phyloP scores from a whole-genome alignment of 2,113 vertebrate species.

The Rhombomys opimus region DNA sequence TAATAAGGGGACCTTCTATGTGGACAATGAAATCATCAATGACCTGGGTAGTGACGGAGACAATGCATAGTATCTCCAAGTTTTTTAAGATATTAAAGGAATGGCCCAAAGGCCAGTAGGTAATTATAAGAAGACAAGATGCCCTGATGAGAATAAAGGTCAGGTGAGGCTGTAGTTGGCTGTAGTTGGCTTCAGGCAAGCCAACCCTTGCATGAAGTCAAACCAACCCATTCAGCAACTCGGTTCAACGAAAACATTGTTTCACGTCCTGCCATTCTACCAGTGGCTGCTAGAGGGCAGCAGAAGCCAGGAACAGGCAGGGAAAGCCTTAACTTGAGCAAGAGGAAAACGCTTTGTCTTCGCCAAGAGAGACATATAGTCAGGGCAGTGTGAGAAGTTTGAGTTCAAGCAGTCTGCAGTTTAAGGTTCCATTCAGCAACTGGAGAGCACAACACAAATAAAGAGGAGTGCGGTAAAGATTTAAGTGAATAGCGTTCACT shows the following conservation, averaged over 20 bases:
- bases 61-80: background rate
- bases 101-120: background rate
- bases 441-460: slow-evolving; percentile 17
- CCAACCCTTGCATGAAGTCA: background rate
- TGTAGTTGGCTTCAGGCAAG: too few species aligned
- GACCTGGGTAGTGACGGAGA: background rate
- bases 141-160: background rate
- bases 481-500: background rate
- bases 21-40: background rate
- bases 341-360: background rate
- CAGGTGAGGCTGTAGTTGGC: background rate
- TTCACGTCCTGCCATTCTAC: slow-evolving; percentile 61
- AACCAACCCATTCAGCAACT: background rate
- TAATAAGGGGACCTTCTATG: background rate
- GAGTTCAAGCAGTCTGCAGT: slow-evolving; percentile 47
- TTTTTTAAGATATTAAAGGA: background rate
- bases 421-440: slow-evolving; percentile 34
- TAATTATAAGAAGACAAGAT: background rate
- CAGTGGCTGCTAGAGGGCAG: slow-evolving; percentile 80
- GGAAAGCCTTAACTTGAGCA: background rate
- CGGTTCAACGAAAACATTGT: slow-evolving; percentile 6
- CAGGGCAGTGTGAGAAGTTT: slow-evolving; percentile 4
- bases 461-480: background rate
- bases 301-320: slow-evolving; percentile 73
- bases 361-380: background rate